phyloP scores from a whole-genome alignment of 2,888 invertebrate species.

The Drosophila bunnanda region DNA sequence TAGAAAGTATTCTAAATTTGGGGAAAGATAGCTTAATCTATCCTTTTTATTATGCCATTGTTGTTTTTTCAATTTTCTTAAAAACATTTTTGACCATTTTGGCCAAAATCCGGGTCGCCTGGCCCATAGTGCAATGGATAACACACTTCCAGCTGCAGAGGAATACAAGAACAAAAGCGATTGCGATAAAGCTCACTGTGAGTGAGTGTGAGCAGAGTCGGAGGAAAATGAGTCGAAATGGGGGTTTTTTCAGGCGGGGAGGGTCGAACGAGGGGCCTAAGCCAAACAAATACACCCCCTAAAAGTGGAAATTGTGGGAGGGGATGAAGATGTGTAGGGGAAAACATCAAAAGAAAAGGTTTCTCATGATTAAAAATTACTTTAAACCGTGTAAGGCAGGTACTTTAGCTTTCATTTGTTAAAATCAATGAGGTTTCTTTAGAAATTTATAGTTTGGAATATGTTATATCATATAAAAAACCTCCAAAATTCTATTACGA shows the following conservation, averaged over 20 bases:
- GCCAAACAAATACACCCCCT: slow-evolving; percentile 69
- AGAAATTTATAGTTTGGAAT: neutral
- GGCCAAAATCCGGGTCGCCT: no score
- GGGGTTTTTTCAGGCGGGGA: slow-evolving; percentile 5
- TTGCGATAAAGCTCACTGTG: slow-evolving; percentile 41
- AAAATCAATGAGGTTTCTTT: neutral
- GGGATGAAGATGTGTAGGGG: slow-evolving; percentile 2
- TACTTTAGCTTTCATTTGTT: no score
- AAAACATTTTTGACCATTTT: no score
- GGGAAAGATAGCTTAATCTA: no score
- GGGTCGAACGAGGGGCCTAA: slow-evolving; percentile 14
- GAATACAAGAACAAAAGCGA: slow-evolving; percentile 52
- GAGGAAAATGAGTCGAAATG: slow-evolving; percentile 19
- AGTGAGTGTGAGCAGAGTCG: slow-evolving; percentile 36
- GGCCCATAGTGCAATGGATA: no score
- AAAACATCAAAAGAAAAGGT: neutral
- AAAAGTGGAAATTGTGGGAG: slow-evolving; percentile 22
- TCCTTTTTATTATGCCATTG: no score
- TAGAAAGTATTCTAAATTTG: no score
- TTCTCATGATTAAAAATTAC: neutral
- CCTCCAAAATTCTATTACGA: neutral
- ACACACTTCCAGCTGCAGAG: slow-evolving; percentile 53
- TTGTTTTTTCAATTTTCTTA: no score
- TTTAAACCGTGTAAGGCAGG: neutral
- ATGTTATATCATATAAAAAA: neutral